A percentile compares a stretch with the other conserved stretches of the same genome.
Conservation (phyloP, 2,797 vertebrate genomes). For the Helarctos malayanus region DNA sequence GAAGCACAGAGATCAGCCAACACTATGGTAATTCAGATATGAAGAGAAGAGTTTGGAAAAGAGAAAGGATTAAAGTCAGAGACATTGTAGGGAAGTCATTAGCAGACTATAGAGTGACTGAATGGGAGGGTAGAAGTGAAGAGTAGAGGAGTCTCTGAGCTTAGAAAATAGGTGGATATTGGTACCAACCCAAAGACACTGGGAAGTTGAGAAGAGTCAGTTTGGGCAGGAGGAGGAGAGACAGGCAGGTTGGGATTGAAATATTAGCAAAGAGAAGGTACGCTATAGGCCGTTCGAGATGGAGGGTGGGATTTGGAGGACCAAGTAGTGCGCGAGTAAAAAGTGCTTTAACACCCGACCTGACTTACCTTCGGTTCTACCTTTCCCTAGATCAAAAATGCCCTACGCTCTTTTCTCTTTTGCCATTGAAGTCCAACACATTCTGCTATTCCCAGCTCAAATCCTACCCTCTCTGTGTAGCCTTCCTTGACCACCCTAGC, state of each 20-base stretch:
- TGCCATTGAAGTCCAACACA: slow-evolving; percentile 13
- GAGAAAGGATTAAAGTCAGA: slow-evolving; percentile 30
- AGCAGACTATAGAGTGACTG: not conserved
- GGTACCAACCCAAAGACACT: not conserved
- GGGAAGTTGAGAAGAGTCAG: not conserved
- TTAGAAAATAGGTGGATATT: slow-evolving; percentile 34
- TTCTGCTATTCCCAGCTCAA: slow-evolving; percentile 33
- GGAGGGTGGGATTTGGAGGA: slow-evolving; percentile 8
- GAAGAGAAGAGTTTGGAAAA: not conserved
- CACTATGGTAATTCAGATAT: slow-evolving; percentile 22
- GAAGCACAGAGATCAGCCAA: slow-evolving; percentile 13
- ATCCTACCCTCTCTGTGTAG: not conserved
- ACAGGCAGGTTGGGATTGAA: not conserved
- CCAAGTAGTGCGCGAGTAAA: not conserved
- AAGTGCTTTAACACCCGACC: not conserved
- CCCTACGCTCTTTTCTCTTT: not conserved
- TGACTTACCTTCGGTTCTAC: slow-evolving; percentile 48
- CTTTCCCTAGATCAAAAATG: slow-evolving; percentile 45
- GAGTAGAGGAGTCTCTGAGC: not conserved
- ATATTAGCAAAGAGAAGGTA: not conserved
- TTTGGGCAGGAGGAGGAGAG: not conserved
- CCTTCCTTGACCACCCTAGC: not conserved
- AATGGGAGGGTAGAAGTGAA: not conserved
- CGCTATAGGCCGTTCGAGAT: not conserved
- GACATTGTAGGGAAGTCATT: not conserved